Conservation (phyloP, 2,797 vertebrate species). For the Prunella strophiata region DNA sequence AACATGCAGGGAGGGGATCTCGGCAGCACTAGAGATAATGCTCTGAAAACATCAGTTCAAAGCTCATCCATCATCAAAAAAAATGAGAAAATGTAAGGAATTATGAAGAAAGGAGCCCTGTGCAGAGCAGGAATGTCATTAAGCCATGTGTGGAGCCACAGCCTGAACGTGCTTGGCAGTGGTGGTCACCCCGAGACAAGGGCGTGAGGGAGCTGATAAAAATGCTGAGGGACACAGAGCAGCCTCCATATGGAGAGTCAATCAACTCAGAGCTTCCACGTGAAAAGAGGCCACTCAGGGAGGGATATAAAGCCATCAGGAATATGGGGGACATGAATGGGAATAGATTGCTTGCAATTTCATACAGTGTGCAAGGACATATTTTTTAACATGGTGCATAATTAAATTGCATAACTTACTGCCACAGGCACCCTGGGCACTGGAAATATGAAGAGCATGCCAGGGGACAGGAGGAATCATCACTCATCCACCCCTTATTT, state of each 20-base stretch:
- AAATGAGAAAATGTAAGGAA: conserved; percentile 10
- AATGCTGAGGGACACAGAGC: neutral
- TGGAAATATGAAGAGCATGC: neutral
- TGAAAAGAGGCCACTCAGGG: neutral
- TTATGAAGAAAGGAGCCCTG: neutral
- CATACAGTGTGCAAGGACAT: neutral
- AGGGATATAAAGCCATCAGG: neutral
- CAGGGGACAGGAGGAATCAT: neutral
- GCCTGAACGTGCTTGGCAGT: neutral
- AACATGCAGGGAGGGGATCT: conserved; percentile 68
- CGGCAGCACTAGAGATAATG: conserved; percentile 18
- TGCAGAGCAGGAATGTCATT: neutral
- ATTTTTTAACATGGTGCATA: neutral
- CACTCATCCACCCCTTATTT: neutral
- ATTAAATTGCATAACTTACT: conserved; percentile 7
- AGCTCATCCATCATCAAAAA: conserved; percentile 59
- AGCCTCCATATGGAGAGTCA: neutral
- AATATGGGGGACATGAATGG: neutral
- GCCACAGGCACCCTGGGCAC: neutral
- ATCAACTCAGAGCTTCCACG: neutral
- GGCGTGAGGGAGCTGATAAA: neutral
- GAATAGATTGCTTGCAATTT: neutral
- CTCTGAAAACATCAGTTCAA: conserved; percentile 61
- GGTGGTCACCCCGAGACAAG: neutral
- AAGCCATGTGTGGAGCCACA: neutral